phyloP scores from a whole-genome alignment of 2,797 vertebrate species.

The Enteromius afrohamiltoni region DNA sequence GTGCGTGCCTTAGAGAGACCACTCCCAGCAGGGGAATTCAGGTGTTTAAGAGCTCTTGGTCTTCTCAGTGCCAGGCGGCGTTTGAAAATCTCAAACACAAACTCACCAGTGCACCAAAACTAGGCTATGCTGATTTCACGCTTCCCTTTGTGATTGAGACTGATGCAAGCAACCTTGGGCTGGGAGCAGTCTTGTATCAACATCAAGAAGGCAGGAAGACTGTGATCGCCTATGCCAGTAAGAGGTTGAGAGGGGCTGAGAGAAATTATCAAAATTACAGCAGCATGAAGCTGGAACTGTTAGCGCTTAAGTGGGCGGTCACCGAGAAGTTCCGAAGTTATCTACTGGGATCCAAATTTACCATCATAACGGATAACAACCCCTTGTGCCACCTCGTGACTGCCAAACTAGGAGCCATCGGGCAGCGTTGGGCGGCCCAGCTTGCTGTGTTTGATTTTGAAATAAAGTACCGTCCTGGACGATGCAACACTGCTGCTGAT shows the following conservation, averaged over 20 bases:
- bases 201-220: background rate
- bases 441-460: background rate
- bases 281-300: background rate
- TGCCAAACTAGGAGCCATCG: background rate
- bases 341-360: too few species aligned
- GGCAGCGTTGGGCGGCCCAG: background rate
- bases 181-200: background rate
- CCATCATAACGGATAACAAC: too few species aligned
- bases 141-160: background rate
- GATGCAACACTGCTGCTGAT: background rate
- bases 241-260: background rate
- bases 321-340: too few species aligned
- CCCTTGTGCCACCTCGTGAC: background rate
- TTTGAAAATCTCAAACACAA: background rate
- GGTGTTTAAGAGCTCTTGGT: background rate
- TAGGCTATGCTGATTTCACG: background rate
- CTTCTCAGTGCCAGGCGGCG: background rate
- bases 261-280: background rate
- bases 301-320: background rate
- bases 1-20: background rate
- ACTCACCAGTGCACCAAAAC: background rate
- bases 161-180: background rate
- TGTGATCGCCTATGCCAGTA: background rate
- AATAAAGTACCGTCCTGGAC: background rate
- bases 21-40: background rate